phyloP scores from a whole-genome alignment of 2,797 vertebrate species.

The Sternarchorhynchus goeldii region DNA sequence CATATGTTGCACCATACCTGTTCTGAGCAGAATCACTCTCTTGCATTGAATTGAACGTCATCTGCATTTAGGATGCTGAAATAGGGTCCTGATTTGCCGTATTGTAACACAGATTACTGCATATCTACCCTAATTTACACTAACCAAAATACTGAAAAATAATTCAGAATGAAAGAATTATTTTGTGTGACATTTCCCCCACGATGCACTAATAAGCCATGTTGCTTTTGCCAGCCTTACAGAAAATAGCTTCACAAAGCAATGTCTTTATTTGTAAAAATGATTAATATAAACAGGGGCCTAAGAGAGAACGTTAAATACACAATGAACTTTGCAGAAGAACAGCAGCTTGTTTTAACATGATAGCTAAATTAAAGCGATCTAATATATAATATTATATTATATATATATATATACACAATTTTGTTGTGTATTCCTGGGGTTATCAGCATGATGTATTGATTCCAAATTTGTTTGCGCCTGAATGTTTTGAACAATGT shows the following conservation, averaged over 20 bases:
- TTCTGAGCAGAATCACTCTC: constrained; percentile 4
- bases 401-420: not conserved
- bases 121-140: constrained; percentile 42
- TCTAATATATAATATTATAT: too few species aligned
- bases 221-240: not conserved
- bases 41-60: constrained; percentile 44
- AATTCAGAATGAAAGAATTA: not conserved
- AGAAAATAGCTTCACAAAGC: too few species aligned
- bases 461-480: not conserved
- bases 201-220: not conserved
- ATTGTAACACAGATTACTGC: constrained; percentile 31
- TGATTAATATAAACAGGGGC: not conserved
- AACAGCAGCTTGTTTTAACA: too few species aligned
- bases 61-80: constrained; percentile 46
- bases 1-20: constrained; percentile 12
- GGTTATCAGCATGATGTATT: not conserved
- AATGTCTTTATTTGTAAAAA: not conserved
- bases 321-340: not conserved
- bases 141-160: constrained; percentile 18
- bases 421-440: not conserved
- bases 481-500: constrained; percentile 21
- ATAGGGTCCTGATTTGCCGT: constrained; percentile 21
- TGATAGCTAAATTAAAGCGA: too few species aligned
- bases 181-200: constrained; percentile 8
- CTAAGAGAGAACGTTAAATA: not conserved